Evolutionary conservation across 2,888 invertebrate genomes (phyloP), one percentile per base, ranked within the genome.

Genomic region (Dynastes maya): DNA sequence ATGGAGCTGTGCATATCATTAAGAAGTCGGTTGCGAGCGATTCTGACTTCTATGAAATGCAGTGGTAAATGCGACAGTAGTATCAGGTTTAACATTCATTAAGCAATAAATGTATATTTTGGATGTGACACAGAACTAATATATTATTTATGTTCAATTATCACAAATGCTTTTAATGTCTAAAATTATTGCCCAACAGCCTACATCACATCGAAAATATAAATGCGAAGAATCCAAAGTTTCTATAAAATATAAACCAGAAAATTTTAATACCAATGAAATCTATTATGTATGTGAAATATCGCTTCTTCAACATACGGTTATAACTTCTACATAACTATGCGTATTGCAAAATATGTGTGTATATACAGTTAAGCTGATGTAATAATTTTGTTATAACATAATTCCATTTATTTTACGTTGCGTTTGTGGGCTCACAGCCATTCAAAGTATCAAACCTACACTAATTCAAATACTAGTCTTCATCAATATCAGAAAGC

Each of bases 91-190:
- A 72, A 76, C 76, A 67, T 76, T 76, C 76, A 76, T 65, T 76
- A 76, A 76, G 76, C 67, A 65, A 76, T 76, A 76, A 76, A 76
- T 67, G 76, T 67, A 76, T 13, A 53, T 67, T 76, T 76, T 64
- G 22, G 67, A 76, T 67, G 75, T 65, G 65, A 64, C 63, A 65
- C 70, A 79, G 77, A 78, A 81, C 80, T 81, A 79, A 80, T 80
- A 82, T 81, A 80, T 82, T 79, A 79, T 82, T 79, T 81, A 81
- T 81, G 81, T 81, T 81, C 81, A 81, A 82, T 82, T 83, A 82
- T 83, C 82, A 80, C 82, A 82, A 83, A 83, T 81, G 80, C 82
- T 79, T 81, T 71, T 78, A 78, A 70, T 70, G 77, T 71, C 72
- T 40, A 61, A 72, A 72, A 61, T 61, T 72, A 72, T 72, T 72